phyloP scores from a whole-genome alignment of 2,888 invertebrate genomes.

The Lepidochitona cinerea region DNA sequence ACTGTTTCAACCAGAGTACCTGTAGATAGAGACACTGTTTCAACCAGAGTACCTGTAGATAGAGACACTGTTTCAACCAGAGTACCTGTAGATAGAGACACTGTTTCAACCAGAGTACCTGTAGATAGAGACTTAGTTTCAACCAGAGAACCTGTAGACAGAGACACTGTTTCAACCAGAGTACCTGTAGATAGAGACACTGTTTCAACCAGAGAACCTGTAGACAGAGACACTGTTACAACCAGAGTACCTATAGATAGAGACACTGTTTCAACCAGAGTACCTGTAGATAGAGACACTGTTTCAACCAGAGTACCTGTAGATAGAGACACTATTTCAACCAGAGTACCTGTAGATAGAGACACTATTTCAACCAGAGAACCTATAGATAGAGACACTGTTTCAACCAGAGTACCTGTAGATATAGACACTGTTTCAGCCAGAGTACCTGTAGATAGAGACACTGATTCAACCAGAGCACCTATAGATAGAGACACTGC shows the following conservation, averaged over 20 bases:
- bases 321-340: background rate
- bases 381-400: background rate
- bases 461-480: background rate
- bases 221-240: background rate
- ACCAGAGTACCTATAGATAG: too few relatives aligned
- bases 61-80: too few relatives aligned
- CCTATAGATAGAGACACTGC: background rate
- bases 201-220: background rate
- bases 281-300: background rate
- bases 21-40: too few relatives aligned
- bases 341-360: too few relatives aligned
- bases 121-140: too few relatives aligned
- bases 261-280: background rate
- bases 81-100: too few relatives aligned
- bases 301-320: background rate
- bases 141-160: too few relatives aligned
- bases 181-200: too few relatives aligned
- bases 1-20: too few relatives aligned
- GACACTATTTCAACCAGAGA: background rate
- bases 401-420: background rate
- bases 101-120: too few relatives aligned
- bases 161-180: too few relatives aligned
- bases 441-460: background rate
- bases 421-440: background rate
- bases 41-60: too few relatives aligned